Conservation (phyloP, 1,140 invertebrate genomes). For the Lucilia cuprina region DNA sequence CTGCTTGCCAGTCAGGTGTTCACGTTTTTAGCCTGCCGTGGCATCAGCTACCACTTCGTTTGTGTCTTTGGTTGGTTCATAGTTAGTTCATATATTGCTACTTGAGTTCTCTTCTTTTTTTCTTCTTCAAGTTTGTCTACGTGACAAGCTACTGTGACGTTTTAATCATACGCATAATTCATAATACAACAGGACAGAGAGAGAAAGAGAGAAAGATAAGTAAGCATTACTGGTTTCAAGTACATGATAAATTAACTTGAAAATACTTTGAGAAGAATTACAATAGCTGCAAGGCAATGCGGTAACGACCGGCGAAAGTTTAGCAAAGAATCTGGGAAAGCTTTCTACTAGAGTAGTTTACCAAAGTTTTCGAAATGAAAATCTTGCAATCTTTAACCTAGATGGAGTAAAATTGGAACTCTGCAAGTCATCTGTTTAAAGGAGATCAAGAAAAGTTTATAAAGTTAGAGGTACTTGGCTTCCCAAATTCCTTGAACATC, state of each 20-base stretch:
- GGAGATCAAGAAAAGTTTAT: no score
- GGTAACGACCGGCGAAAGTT: background rate
- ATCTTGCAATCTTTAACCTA: no score
- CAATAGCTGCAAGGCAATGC: background rate
- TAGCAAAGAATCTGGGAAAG: background rate
- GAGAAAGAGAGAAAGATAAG: background rate
- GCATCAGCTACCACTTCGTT: background rate
- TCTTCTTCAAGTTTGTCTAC: background rate
- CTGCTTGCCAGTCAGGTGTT: background rate
- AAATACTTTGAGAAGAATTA: background rate
- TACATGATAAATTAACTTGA: background rate
- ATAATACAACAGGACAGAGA: background rate
- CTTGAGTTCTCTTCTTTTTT: background rate
- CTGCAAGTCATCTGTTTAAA: no score
- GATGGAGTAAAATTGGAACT: no score
- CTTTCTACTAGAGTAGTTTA: no score
- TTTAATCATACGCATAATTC: constrained; percentile 33
- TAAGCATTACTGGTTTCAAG: background rate
- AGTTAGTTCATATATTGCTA: background rate
- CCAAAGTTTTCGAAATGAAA: no score
- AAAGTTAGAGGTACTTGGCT: no score
- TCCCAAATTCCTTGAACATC: no score
- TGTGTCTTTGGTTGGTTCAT: background rate
- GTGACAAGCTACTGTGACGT: constrained; percentile 32
- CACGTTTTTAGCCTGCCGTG: background rate